Base-by-base conservation (phyloP, 2,888 invertebrate species). In the Pristionchus entomophagus region DNA sequence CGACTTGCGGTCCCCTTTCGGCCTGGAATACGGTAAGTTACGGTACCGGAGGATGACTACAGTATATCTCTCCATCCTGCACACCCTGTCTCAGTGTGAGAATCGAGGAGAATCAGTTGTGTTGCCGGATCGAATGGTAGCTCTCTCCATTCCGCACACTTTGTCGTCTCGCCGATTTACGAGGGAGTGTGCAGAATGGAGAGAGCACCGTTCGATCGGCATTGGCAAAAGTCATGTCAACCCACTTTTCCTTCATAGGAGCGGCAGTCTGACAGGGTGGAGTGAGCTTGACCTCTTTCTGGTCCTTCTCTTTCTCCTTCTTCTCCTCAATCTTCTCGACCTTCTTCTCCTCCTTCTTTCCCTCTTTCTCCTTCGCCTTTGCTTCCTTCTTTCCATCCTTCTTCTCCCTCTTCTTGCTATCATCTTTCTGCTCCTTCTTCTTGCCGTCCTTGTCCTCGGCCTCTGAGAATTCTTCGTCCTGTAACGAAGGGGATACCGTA, bases 171-270 rank as follows among this genome's bases (percentile, higher is more conserved):
- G n/a, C n/a, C n/a, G n/a, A n/a, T n/a, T n/a, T n/a, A n/a, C n/a
- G n/a, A n/a, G n/a, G n/a, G n/a, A n/a, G n/a, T n/a, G n/a, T n/a
- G n/a, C n/a, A n/a, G n/a, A n/a, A n/a, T n/a, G n/a, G n/a, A n/a
- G n/a, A n/a, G n/a, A n/a, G n/a, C n/a, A n/a, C n/a, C n/a, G n/a
- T n/a, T n/a, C n/a, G n/a, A n/a, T n/a, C n/a, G n/a, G n/a, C n/a
- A n/a, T n/a, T n/a, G n/a, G 2, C 38, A 1, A 1, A 1, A 1
- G 19, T 35, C 1, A 69, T 32, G 3, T 29, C 35, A 26, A 32
- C 78, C 51, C 51, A 51, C 51, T 51, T 80, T 32, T 80, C 51
- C 32, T 80, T 26, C 41, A 51, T 80, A 5, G 73, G 73, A 17
- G 73, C 73, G 10, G 73, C n/a, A 41, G 5, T 45, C n/a, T 8